Percentiles rank a stretch among this genome's conserved stretches.
Evolutionary conservation across 1,140 invertebrate genomes (phyloP).

Genomic region (Oedothorax gibbosus): DNA sequence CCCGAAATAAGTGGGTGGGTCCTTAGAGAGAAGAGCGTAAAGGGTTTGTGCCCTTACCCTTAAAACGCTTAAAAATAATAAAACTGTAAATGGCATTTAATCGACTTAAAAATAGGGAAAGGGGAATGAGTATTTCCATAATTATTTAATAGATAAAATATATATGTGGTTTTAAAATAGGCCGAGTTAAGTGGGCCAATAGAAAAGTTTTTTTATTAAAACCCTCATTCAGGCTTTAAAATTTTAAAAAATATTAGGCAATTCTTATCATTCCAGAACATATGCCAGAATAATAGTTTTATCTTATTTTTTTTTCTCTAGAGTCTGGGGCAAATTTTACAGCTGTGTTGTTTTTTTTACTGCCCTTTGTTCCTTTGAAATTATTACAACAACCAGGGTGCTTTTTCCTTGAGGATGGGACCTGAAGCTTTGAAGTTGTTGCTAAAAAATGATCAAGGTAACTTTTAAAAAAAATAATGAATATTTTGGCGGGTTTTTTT

Average conservation of each 20-base stretch:
- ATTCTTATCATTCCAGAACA: neutral
- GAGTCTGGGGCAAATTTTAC: constrained; percentile 80
- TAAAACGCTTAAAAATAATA: no score
- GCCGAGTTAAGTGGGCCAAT: no score
- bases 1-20: no score
- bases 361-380: constrained; percentile 82
- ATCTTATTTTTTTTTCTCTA: constrained; percentile 60
- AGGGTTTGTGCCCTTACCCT: no score
- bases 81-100: no score
- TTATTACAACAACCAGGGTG: constrained; percentile 92
- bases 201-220: neutral
- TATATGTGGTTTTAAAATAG: no score
- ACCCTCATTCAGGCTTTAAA: neutral
- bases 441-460: constrained; percentile 92
- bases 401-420: constrained; percentile 95
- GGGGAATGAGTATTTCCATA: no score
- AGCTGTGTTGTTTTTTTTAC: constrained; percentile 94
- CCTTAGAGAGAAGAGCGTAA: no score
- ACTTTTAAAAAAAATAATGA: neutral
- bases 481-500: neutral
- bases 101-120: no score
- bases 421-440: constrained; percentile 92
- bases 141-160: no score
- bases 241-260: neutral
- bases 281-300: neutral